Evolutionary conservation across 2,888 invertebrate species (phyloP).

Genomic region (Macrosoma leucophasiata): DNA sequence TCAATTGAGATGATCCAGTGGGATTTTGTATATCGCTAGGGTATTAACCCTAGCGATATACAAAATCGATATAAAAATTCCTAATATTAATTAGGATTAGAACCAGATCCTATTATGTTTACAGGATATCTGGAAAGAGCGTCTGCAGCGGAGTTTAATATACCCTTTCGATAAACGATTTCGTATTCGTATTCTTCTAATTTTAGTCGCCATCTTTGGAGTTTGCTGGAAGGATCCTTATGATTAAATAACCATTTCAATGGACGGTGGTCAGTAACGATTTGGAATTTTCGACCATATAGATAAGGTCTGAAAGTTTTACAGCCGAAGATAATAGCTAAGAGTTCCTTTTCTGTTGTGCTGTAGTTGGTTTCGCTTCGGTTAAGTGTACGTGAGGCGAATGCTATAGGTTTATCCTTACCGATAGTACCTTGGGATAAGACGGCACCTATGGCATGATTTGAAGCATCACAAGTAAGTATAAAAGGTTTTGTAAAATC

Average conservation of each 20-base stretch:
- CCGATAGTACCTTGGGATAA: slow-evolving; percentile 30
- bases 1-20: background rate
- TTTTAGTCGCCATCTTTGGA: slow-evolving; percentile 18
- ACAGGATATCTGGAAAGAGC: background rate
- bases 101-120: slow-evolving; percentile 1
- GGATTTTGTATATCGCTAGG: background rate
- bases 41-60: no score
- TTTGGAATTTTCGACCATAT: slow-evolving; percentile 19
- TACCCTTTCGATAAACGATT: background rate
- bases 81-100: background rate
- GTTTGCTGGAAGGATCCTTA: slow-evolving; percentile 19
- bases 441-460: slow-evolving; percentile 30
- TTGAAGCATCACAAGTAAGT: slow-evolving; percentile 32
- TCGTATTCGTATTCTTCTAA: slow-evolving; percentile 1
- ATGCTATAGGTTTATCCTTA: slow-evolving; percentile 9
- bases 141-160: slow-evolving; percentile 3
- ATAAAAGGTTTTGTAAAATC: slow-evolving; percentile 32
- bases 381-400: slow-evolving; percentile 13
- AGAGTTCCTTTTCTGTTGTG: slow-evolving; percentile 15
- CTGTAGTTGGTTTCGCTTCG: slow-evolving; percentile 7
- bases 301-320: slow-evolving; percentile 16
- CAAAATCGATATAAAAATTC: no score
- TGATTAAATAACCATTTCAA: slow-evolving; percentile 23
- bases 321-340: slow-evolving; percentile 14
- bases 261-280: slow-evolving; percentile 24